phyloP scores from a whole-genome alignment of 1,140 invertebrate genomes.

The Camponotus pennsylvanicus region DNA sequence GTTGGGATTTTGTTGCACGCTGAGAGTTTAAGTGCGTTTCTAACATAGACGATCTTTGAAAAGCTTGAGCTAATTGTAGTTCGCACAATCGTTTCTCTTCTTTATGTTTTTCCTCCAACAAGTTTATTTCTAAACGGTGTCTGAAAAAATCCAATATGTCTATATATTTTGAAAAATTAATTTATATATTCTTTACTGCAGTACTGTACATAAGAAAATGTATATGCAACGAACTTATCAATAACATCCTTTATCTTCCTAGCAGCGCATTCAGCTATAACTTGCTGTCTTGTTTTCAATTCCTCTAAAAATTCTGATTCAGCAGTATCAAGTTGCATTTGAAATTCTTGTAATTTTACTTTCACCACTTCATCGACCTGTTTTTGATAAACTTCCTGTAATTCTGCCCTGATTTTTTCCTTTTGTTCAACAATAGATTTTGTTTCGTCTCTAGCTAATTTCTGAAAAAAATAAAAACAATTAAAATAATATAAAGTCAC shows the following conservation, averaged over 20 bases:
- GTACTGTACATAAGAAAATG: neutral
- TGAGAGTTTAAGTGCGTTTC: constrained; percentile 88
- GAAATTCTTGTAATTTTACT: constrained; percentile 92
- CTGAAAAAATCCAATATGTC: constrained; percentile 81
- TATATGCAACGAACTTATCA: constrained; percentile 88
- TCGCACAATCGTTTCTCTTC: constrained; percentile 91
- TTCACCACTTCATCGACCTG: constrained; percentile 92
- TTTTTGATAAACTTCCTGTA: constrained; percentile 92
- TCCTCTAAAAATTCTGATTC: constrained; percentile 89
- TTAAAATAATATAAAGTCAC: constrained; percentile 22
- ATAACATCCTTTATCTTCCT: constrained; percentile 91
- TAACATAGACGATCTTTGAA: constrained; percentile 88
- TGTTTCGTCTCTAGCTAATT: constrained; percentile 87
- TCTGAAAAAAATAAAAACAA: constrained; percentile 79
- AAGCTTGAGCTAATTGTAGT: constrained; percentile 89
- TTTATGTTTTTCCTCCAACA: constrained; percentile 92
- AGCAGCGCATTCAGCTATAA: constrained; percentile 89
- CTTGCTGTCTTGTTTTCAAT: constrained; percentile 88
- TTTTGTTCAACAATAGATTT: constrained; percentile 87
- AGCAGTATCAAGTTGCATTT: constrained; percentile 90
- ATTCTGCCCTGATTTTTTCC: constrained; percentile 89
- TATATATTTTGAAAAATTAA: neutral
- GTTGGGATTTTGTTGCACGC: constrained; percentile 87
- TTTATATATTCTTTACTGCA: neutral
- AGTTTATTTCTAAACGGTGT: constrained; percentile 90